Base-by-base conservation (phyloP, 1,140 invertebrate genomes). In the Eupristina koningsbergeri region DNA sequence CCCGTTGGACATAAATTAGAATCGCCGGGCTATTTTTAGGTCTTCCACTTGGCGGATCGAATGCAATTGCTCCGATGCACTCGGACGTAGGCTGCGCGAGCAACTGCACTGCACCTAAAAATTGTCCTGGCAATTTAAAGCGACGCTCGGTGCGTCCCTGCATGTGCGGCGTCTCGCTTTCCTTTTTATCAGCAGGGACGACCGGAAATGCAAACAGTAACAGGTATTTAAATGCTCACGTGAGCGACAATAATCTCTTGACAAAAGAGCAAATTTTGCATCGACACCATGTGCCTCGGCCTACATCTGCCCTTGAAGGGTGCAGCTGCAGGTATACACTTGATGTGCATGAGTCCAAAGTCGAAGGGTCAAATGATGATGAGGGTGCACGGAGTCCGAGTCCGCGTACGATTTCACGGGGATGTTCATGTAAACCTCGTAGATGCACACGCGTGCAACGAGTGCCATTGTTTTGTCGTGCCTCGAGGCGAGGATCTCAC, bases 241-340 rank as follows among this genome's bases (percentile, higher is more conserved):
- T 3, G 31, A 26, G 11, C 36, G 61, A 81, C n/a, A 61, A 58
- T 58, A 39, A 76, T 77, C 58, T 19, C 45, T 50, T 15, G 9
- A 64, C 58, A 81, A 81, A 81, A 81, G 80, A 75, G 74, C 39
- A 67, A 67, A 67, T n/a, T 67, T 81, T 31, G 64, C 63, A 77
- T 77, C 71, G 29, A 78, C 34, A 78, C 75, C 64, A 19, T 61
- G 36, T 17, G 29, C 36, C 19, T 11, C 22, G 26, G 29, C 50
- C 29, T 47, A 19, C 81, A 78, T 71, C 64, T 78, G 75, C 36
- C 75, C 64, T 73, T 69, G 69, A 75, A 58, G 71, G 71, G 45
- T 77, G 74, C 81, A 83, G 74, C 74, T 77, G 74, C 81, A 83
- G 81, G 81, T 83, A 77, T 67, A 47, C 81, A 83, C 81, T 83